These are phyloP conservation scores for Melanogrammus aeglefinus DNA, from an alignment of 2,797 vertebrate genomes.

Conservation along the genomic window DNA sequence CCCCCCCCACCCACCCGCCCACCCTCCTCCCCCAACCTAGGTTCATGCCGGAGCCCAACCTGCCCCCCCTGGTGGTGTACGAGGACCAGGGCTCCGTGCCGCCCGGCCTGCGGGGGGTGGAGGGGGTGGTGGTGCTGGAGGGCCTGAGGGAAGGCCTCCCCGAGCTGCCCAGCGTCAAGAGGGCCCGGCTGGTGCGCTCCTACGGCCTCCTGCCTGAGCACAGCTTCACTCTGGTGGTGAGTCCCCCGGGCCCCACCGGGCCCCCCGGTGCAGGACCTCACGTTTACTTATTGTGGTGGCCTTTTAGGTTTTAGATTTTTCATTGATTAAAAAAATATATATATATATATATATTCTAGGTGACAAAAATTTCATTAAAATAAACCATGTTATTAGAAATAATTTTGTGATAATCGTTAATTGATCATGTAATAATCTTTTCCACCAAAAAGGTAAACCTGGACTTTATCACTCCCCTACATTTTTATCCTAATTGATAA, in stretches of 20 bases:
- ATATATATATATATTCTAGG: no score
- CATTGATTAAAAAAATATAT: not conserved
- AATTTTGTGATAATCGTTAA: not conserved
- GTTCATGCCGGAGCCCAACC: conserved; percentile 98
- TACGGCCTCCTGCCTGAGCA: conserved; percentile 88
- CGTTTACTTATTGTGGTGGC: not conserved
- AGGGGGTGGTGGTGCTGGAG: conserved; percentile 80
- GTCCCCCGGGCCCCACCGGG: conserved; percentile 28
- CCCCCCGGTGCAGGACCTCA: no score
- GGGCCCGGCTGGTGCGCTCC: conserved; percentile 79
- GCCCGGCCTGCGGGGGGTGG: conserved; percentile 59
- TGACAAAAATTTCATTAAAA: not conserved
- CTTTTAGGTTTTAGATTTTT: conserved; percentile 14
- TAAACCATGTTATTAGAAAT: not conserved
- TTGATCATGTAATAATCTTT: not conserved
- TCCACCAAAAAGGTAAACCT: not conserved
- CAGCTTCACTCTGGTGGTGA: conserved; percentile 88
- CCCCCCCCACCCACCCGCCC: conserved; percentile 52
- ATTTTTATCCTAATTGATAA: not conserved
- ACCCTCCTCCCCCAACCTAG: conserved; percentile 56
- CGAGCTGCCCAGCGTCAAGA: conserved; percentile 84
- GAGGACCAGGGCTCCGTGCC: conserved; percentile 76
- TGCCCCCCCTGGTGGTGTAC: conserved; percentile 89
- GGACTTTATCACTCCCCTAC: not conserved
- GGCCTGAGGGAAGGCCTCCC: conserved; percentile 79